Conservation (phyloP, 2,797 vertebrate species). For the Gymnopithys bicolor region DNA sequence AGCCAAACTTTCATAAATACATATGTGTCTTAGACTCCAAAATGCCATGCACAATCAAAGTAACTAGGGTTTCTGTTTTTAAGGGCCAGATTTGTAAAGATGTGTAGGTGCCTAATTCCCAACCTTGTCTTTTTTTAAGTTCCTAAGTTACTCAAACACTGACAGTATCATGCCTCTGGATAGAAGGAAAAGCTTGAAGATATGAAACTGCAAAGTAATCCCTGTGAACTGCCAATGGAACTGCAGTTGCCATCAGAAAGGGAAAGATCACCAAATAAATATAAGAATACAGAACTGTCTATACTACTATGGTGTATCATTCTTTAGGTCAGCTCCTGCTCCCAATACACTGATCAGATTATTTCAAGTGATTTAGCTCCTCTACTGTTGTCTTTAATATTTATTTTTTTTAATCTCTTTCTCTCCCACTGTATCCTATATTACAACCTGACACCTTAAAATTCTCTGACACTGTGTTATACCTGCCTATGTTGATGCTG, state of each 20-base stretch:
- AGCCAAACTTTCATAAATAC: background rate
- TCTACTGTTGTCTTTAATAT: background rate
- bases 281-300: background rate
- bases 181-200: background rate
- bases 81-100: background rate
- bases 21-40: background rate
- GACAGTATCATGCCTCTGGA: background rate
- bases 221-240: background rate
- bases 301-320: background rate
- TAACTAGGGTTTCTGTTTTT: background rate
- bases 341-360: background rate
- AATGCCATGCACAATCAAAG: background rate
- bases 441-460: background rate
- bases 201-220: background rate
- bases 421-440: background rate
- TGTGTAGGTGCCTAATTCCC: background rate
- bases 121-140: background rate
- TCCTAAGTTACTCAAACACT: background rate
- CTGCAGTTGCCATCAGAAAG: background rate
- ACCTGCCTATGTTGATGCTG: background rate
- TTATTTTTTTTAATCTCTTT: background rate
- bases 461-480: background rate
- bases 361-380: background rate
- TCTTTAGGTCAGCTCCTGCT: background rate
- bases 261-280: background rate